These are phyloP conservation scores for Dascillus cervinus DNA, from an alignment of 2,888 invertebrate genomes.

Conservation along the genomic window DNA sequence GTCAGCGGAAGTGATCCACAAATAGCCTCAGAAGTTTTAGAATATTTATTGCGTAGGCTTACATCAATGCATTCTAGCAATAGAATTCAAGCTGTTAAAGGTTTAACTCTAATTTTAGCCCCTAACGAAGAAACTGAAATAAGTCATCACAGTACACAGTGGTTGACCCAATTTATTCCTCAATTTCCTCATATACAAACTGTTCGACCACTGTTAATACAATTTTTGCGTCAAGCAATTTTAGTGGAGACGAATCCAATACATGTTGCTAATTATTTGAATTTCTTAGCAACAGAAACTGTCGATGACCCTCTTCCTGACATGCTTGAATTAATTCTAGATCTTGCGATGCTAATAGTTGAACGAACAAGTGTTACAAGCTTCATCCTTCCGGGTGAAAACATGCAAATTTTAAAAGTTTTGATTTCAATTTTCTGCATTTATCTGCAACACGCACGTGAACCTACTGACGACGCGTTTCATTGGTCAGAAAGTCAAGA, in stretches of 20 bases:
- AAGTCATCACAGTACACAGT: conserved; percentile 35
- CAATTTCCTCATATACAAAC: conserved; percentile 71
- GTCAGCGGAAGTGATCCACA: conserved; percentile 46
- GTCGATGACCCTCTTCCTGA: conserved; percentile 57
- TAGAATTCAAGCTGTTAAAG: conserved; percentile 65
- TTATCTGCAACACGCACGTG: conserved; percentile 64
- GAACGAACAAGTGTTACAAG: conserved; percentile 82
- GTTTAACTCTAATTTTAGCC: conserved; percentile 33
- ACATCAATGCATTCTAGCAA: conserved; percentile 74
- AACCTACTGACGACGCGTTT: conserved; percentile 53
- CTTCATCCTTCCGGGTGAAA: conserved; percentile 43
- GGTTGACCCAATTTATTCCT: conserved; percentile 60
- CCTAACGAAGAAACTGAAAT: conserved; percentile 41
- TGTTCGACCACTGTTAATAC: conserved; percentile 60
- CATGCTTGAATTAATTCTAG: conserved; percentile 62
- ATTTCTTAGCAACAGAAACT: conserved; percentile 73
- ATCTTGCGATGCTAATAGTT: conserved; percentile 85
- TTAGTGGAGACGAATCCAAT: conserved; percentile 84
- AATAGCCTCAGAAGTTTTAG: conserved; percentile 72
- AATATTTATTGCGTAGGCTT: conserved; percentile 80
- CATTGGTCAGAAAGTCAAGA: conserved; percentile 65
- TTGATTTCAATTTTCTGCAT: conserved; percentile 65
- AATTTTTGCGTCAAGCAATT: conserved; percentile 75
- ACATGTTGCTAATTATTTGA: conserved; percentile 75
- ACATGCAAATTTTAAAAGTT: conserved; percentile 57